Evolutionary conservation across 2,113 vertebrate genomes (phyloP), one percentile per base, ranked within the genome.

Genomic region (Cheirogaleus medius): DNA sequence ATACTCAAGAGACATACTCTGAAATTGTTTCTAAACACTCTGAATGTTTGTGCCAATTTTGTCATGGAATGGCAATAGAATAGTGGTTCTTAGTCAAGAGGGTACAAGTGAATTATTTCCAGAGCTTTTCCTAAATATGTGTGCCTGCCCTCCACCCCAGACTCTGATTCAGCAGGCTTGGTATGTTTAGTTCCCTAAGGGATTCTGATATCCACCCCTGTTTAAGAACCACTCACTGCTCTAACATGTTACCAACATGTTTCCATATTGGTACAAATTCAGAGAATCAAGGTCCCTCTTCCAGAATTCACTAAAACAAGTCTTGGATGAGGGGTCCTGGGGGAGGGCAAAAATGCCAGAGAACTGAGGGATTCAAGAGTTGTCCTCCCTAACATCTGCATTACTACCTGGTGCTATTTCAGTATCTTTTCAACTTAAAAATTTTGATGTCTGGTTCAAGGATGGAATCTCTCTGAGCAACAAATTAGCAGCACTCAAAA

Each of bases 341-440:
- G 60, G 63, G 15, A 12, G 34, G 54, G 6, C 15, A 73, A 52
- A 42, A 91, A 68, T 89, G n/a, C 42, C 80, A 60, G n/a, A 34
- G 54, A 68, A 87, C 3, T 47, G 4, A 47, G 15, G 58, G 13
- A 49, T 89, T 63, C n/a, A 49, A n/a, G 56, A 42, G 52, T 29
- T 77, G 17, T 25, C 49, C 49, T 82, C 39, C 11, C 32, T 60
- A 58, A 87, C 25, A 71, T 47, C 18, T 93, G 42, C 13, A 37
- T 42, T 81, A 49, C 39, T 34, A 69, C 37, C 71, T 69, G 21
- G 23, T 77, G 18, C 39, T 39, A 56, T 90, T 87, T 73, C 52
- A 92, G 9, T 81, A 89, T 64, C 64, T 84, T 96, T 95, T 69
- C 78, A 80, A 66, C 58, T 76, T 87, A 91, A 68, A 91, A 82